Base-by-base conservation (phyloP, 2,888 invertebrate species). In the Didymodactylos carnosus region DNA sequence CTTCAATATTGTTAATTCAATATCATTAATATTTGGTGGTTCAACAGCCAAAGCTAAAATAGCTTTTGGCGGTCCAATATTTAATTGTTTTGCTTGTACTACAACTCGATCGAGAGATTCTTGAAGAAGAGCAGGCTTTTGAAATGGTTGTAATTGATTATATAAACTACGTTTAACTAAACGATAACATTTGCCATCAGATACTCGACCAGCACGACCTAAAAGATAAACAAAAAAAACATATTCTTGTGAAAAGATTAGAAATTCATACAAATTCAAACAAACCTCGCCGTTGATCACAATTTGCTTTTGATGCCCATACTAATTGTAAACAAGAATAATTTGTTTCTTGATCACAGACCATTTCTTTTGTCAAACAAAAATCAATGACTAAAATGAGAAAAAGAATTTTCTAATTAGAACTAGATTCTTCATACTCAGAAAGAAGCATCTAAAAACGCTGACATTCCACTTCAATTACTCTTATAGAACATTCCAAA, bases 231-330 rank as follows among this genome's bases (percentile, higher is more conserved):
- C 7, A 11, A 16, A 39, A 14, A 14, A 25, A 1, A 19, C 14
- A 1, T 2, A 5, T 27, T n/a, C 10, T 5, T n/a, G 2, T 41
- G 5, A 23, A 29, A 23, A 72, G n/a, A 43, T 7, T 23, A 43
- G n/a, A 71, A 27, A 43, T 19, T 19, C 19, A 8, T 23, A 46
- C 7, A 4, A 70, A 39, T n/a, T n/a, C n/a, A 16, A 29, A 4
- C 41, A 73, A 76, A 83, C 74, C 84, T 79, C 81, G 83, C 73
- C 95, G 87, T 84, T 95, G 95, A 39, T 87, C 88, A 80, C 92
- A 93, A 83, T 90, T 94, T 0, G 89, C 88, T 80, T 90, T 89
- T 0, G 93, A 90, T 0, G 94, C 91, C 94, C 94, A 95, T 75
- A 87, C 85, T 77, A 93, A 80, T 78, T 89, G 87, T 69, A 95